Evolutionary conservation across 1,140 invertebrate genomes (phyloP).

Genomic region (Sinonovacula constricta): DNA sequence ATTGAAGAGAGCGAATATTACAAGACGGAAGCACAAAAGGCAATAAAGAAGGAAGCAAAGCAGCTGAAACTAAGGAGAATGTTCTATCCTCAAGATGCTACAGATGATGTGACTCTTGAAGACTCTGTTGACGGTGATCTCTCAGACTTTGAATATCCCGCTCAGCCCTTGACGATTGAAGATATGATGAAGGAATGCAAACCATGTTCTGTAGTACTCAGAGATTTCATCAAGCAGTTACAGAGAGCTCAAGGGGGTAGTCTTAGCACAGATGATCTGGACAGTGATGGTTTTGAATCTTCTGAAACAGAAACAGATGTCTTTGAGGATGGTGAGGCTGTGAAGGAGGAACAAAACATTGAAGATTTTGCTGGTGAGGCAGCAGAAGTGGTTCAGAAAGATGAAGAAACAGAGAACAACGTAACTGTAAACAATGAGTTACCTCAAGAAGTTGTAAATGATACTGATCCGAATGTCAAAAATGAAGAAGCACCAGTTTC

Average conservation of each 20-base stretch:
- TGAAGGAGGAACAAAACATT: no score
- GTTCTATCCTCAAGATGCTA: background rate
- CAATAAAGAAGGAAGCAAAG: slow-evolving; percentile 50
- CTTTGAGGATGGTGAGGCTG: no score
- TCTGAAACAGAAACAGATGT: no score
- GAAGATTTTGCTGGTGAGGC: no score
- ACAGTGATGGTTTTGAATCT: no score
- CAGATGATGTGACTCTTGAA: background rate
- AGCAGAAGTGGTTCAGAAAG: no score
- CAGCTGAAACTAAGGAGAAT: slow-evolving; percentile 21
- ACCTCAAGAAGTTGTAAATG: no score
- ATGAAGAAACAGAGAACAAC: no score
- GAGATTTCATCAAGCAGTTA: slow-evolving; percentile 70
- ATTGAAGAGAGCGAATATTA: slow-evolving; percentile 63
- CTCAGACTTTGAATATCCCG: background rate
- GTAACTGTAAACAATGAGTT: no score
- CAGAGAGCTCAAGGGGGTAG: slow-evolving; percentile 45
- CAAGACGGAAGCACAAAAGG: slow-evolving; percentile 54
- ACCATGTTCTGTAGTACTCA: slow-evolving; percentile 65
- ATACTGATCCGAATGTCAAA: no score
- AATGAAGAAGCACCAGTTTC: no score
- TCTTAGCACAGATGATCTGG: no score
- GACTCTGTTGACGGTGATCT: background rate
- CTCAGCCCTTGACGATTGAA: background rate
- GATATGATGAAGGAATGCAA: slow-evolving; percentile 45